These are phyloP conservation scores for Peromyscus leucopus DNA, from an alignment of 2,113 vertebrate species.

Conservation along the genomic window DNA sequence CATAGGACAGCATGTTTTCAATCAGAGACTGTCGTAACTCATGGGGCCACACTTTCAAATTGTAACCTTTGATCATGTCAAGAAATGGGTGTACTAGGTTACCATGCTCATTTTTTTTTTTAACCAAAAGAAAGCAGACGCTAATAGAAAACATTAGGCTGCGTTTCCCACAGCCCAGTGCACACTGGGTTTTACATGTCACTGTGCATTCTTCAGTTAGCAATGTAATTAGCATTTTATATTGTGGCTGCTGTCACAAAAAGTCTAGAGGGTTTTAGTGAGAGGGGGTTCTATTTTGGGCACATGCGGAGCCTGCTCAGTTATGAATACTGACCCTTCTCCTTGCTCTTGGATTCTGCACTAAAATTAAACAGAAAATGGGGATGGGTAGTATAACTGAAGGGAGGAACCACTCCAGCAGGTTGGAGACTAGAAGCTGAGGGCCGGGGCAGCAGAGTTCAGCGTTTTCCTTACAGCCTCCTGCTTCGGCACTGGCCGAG, in stretches of 20 bases:
- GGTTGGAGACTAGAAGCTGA: slow-evolving; percentile 1
- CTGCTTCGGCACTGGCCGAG: not conserved
- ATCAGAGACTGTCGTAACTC: not conserved
- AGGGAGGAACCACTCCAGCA: slow-evolving; percentile 28
- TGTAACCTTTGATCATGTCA: not conserved
- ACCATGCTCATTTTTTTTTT: not conserved
- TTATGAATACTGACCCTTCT: slow-evolving; percentile 13
- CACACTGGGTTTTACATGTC: not conserved
- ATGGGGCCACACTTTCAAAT: not conserved
- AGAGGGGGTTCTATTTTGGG: slow-evolving; percentile 34
- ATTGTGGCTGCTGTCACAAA: not conserved
- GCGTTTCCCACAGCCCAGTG: not conserved
- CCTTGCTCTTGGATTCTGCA: not conserved
- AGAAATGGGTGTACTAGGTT: slow-evolving; percentile 18
- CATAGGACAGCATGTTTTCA: not conserved
- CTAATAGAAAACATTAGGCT: not conserved
- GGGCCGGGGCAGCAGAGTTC: not conserved
- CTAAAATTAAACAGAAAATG: slow-evolving; percentile 63
- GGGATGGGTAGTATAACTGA: not conserved
- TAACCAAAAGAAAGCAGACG: slow-evolving; percentile 4
- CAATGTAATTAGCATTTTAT: not conserved
- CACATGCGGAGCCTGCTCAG: not conserved
- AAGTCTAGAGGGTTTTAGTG: not conserved
- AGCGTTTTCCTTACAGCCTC: not conserved
- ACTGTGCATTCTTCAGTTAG: not conserved